Base-by-base conservation (phyloP, 2,797 vertebrate species). In the Rhabdomys pumilio region DNA sequence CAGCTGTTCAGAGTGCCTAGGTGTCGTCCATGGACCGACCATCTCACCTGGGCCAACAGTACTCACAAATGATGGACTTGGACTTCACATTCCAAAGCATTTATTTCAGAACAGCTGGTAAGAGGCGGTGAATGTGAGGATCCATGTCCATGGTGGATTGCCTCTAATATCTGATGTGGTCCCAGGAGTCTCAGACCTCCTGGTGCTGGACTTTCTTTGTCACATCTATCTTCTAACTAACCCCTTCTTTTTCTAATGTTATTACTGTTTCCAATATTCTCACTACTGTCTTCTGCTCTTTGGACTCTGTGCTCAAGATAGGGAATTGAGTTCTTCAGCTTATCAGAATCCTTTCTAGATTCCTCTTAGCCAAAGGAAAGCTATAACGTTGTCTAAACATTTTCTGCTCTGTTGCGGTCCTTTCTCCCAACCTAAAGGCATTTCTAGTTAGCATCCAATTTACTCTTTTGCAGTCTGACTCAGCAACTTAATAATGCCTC, bases 281-380 rank as follows among this genome's bases (percentile, higher is more conserved):
- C 22, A 26, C 69, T 38, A 4, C 24, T 24, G 5, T 79, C 69
- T 82, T 86, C 34, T 91, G 22, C 59, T 87, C 31, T 4, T 41
- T 6, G 22, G 44, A 89, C 59, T 92, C 12, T 38, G 13, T 19
- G 24, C 61, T 84, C 83, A 88, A 91, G 65, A 83, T 44, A 24
- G 55, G 15, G 11, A 59, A 82, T 0, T 90, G 53, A 77, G 29
- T 94, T 85, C 86, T 90, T 95, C 50, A 91, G 50, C n/a, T 22
- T 14, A 12, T 44, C 2, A 0, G 89, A 55, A 75, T 83, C 6
- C 53, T 86, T 94, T 96, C 59, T 69, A 50, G 34, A 55, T 17
- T 90, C 80, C 61, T 67, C 55, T 90, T 95, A 85, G 63, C 80
- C 94, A 50, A 95, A 96, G 61, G 81, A 44, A 82, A 65, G 15